Percentiles rank a stretch among this genome's conserved stretches.
Conservation (phyloP, 2,797 vertebrate species). For the Tragelaphus eurycerus region DNA sequence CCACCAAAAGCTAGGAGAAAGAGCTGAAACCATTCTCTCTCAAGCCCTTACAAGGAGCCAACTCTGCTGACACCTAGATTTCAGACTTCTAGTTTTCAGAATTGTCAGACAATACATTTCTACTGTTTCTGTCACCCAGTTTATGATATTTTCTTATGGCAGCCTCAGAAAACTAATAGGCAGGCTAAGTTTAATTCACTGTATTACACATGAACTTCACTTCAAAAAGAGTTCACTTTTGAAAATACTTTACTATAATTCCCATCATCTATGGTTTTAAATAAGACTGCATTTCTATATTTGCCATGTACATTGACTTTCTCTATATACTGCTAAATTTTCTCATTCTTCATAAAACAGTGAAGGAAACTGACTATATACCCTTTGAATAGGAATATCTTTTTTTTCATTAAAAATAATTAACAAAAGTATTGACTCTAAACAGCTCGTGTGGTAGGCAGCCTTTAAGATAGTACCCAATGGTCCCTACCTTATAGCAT, state of each 20-base stretch:
- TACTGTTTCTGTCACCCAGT: background rate
- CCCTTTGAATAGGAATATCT: background rate
- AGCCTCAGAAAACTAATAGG: background rate
- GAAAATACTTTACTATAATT: background rate
- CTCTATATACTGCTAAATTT: background rate
- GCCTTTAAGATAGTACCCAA: background rate
- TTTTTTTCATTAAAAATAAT: background rate
- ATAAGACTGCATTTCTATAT: background rate
- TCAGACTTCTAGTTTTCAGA: background rate
- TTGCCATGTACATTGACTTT: background rate
- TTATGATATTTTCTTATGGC: background rate
- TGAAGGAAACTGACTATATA: background rate
- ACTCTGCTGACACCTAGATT: background rate
- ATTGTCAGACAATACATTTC: background rate
- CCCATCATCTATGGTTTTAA: background rate
- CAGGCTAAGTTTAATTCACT: background rate
- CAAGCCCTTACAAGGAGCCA: background rate
- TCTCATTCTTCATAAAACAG: background rate
- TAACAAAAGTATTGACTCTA: background rate
- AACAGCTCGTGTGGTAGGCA: background rate
- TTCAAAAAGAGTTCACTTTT: background rate
- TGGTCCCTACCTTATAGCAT: accelerated
- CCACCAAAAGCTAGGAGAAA: background rate
- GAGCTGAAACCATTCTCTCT: background rate
- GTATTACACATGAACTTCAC: background rate